Evolutionary conservation across 2,888 invertebrate genomes (phyloP).

Genomic region (Caenorhabditis imperialis): DNA sequence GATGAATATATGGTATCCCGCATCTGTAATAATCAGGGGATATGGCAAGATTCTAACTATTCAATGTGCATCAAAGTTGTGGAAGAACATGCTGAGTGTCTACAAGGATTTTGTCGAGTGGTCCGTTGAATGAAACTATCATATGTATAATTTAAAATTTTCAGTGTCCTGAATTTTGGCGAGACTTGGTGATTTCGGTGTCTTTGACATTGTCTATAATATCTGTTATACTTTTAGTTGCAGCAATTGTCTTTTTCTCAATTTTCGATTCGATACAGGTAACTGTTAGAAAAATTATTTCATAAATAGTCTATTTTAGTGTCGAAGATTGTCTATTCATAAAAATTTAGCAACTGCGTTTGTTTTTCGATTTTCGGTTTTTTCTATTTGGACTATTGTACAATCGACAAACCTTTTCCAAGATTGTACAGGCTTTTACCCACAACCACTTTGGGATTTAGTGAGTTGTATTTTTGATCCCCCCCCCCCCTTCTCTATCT

Average conservation of each 20-base stretch:
- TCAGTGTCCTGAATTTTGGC: conserved; percentile 75
- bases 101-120: conserved; percentile 73
- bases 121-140: conserved; percentile 50
- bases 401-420: conserved; percentile 72
- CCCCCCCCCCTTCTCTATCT: background rate
- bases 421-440: conserved; percentile 73
- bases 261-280: conserved; percentile 76
- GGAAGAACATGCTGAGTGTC: conserved; percentile 66
- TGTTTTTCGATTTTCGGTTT: conserved; percentile 79
- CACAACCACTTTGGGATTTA: conserved; percentile 65
- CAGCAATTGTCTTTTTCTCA: conserved; percentile 76
- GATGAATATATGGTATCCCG: conserved; percentile 68
- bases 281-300: background rate
- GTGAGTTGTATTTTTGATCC: conserved; percentile 42
- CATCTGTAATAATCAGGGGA: conserved; percentile 65
- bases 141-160: conserved; percentile 12
- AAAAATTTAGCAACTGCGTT: conserved; percentile 80
- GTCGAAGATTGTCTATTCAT: conserved; percentile 65
- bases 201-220: conserved; percentile 74
- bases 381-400: conserved; percentile 77
- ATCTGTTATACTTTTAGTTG: conserved; percentile 74
- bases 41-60: conserved; percentile 74
- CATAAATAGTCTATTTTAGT: conserved; percentile 32
- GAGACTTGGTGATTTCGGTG: conserved; percentile 74
- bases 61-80: conserved; percentile 72